Base-by-base conservation (phyloP, 2,888 invertebrate genomes). In the Autographa gamma region DNA sequence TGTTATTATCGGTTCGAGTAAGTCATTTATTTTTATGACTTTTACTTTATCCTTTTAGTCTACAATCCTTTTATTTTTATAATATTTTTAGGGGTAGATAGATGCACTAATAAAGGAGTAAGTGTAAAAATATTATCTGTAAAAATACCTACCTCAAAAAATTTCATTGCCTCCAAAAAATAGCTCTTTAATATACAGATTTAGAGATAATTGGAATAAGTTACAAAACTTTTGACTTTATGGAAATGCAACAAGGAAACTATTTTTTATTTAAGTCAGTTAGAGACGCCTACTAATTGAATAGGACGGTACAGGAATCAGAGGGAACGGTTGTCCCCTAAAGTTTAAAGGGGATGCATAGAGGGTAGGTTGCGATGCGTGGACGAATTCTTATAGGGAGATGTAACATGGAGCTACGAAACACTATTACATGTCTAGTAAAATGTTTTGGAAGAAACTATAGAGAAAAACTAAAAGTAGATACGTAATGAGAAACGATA, bases 291-390 rank as follows among this genome's bases (percentile, higher is more conserved):
- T 93, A 88, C 93, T 95, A 95, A 95, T 95, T 95, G 94, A 95
- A 95, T 94, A 91, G 92, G 92, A 93, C 89, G 95, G 93, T 91
- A 92, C 90, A 92, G 89, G 89, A 95, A 94, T 95, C 95, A 95
- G 95, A 95, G 93, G 92, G 93, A 93, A 95, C 94, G 93, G 94
- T 95, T 93, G 92, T 93, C 94, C 94, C 95, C 93, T 89, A 89
- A 86, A 91, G 87, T 91, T 92, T 91, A 89, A 90, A 90, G 91
- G 95, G 95, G 93, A 88, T 88, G 86, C 86, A 86, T 80, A 79
- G 89, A 89, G 94, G 95, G 94, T 90, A 90, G 88, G 86, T 87
- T 86, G 84, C 89, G 91, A 93, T 93, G 93, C 93, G 93, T 94
- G 92, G 92, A 91, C 93, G 88, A 93, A 93, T 93, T 92, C 92